phyloP scores from a whole-genome alignment of 2,113 vertebrate species.

The Actinemys pallida region DNA sequence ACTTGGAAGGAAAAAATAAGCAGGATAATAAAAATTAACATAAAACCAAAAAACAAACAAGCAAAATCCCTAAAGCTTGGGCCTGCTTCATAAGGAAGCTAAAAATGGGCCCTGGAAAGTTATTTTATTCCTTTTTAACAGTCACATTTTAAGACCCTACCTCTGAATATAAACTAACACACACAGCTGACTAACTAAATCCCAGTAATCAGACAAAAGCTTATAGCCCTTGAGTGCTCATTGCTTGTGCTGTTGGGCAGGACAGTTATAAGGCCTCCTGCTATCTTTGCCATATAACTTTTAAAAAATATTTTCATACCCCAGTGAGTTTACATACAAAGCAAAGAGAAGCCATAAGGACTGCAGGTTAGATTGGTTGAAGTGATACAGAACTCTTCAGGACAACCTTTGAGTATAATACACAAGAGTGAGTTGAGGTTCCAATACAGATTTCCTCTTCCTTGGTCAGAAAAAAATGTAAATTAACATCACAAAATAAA shows the following conservation, averaged over 20 bases:
- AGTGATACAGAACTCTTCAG: neutral
- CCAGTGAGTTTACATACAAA: neutral
- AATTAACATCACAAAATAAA: neutral
- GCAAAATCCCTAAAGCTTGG: conserved; percentile 36
- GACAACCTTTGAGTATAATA: neutral
- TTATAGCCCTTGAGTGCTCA: conserved; percentile 39
- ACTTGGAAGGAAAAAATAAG: conserved; percentile 35
- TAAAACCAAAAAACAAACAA: conserved; percentile 6
- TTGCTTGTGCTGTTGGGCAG: conserved; percentile 36
- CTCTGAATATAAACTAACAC: conserved; percentile 51
- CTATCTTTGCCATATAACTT: conserved; percentile 14
- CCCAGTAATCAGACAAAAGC: conserved; percentile 36
- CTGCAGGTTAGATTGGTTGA: conserved; percentile 9
- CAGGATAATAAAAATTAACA: conserved; percentile 48
- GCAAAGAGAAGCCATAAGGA: conserved; percentile 18
- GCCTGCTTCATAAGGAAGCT: conserved; percentile 41
- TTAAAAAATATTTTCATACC: neutral
- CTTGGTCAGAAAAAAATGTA: neutral
- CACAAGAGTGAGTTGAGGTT: neutral
- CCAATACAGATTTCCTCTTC: neutral
- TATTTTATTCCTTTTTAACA: conserved; percentile 18
- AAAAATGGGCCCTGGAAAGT: conserved; percentile 43
- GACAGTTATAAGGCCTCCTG: conserved; percentile 35
- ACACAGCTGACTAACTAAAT: conserved; percentile 39
- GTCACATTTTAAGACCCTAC: neutral